A percentile compares a stretch with the other conserved stretches of the same genome.
Conservation (phyloP, 1,140 invertebrate species). For the Chymomyza costata region DNA sequence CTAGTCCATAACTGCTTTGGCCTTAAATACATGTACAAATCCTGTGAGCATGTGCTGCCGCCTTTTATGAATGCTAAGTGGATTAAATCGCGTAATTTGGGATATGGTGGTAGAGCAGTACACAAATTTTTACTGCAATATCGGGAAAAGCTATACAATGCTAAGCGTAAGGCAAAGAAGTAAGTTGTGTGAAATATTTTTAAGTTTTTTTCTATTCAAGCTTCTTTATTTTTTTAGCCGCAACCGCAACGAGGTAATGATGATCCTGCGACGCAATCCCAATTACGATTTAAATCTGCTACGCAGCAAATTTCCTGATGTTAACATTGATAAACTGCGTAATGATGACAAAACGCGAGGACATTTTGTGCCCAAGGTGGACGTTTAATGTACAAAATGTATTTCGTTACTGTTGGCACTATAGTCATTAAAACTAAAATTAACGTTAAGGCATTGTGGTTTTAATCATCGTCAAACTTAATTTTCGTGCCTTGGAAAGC, state of each 20-base stretch:
- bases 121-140: slow-evolving; percentile 80
- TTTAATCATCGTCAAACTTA: slow-evolving; percentile 57
- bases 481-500: slow-evolving; percentile 73
- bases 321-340: slow-evolving; percentile 83
- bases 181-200: slow-evolving; percentile 61
- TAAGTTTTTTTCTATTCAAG: slow-evolving; percentile 5
- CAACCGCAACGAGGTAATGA: slow-evolving; percentile 80
- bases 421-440: slow-evolving; percentile 19
- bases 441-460: slow-evolving; percentile 14
- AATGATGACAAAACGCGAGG: slow-evolving; percentile 78
- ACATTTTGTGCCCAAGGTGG: slow-evolving; percentile 78
- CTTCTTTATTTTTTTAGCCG: slow-evolving; percentile 77
- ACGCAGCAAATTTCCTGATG: slow-evolving; percentile 84
- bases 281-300: slow-evolving; percentile 84
- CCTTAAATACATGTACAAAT: slow-evolving; percentile 76
- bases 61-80: slow-evolving; percentile 80
- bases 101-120: slow-evolving; percentile 77
- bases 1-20: slow-evolving; percentile 79
- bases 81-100: slow-evolving; percentile 76
- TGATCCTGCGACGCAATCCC: slow-evolving; percentile 84
- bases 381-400: slow-evolving; percentile 12
- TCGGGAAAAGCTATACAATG: slow-evolving; percentile 80
- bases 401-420: neutral
- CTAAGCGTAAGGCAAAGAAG: slow-evolving; percentile 78
- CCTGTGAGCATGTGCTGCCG: slow-evolving; percentile 78